Percentiles rank a stretch among this genome's conserved stretches.
Conservation (phyloP, 2,888 invertebrate species). For the Agrotis clavis region DNA sequence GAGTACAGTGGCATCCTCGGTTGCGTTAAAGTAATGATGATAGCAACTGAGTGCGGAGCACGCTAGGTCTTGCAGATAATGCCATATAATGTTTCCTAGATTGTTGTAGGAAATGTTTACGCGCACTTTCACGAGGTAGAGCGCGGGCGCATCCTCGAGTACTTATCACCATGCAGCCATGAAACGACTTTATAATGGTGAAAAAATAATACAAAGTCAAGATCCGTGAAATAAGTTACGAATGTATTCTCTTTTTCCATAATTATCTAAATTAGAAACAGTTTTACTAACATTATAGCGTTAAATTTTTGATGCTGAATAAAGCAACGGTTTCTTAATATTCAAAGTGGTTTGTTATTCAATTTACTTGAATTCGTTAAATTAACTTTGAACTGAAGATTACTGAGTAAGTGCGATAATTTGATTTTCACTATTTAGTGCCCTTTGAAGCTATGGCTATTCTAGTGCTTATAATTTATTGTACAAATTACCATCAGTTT, state of each 20-base stretch:
- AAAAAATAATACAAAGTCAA: slow-evolving; percentile 41
- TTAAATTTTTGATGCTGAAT: slow-evolving; percentile 15
- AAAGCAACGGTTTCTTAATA: slow-evolving; percentile 15
- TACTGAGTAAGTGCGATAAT: neutral
- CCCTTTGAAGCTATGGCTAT: neutral
- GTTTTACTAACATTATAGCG: slow-evolving; percentile 14
- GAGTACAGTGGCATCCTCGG: slow-evolving; percentile 70
- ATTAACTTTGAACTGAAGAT: neutral
- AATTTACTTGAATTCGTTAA: neutral
- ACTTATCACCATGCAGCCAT: slow-evolving; percentile 48
- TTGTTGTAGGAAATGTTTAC: slow-evolving; percentile 76
- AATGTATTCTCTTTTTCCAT: slow-evolving; percentile 26
- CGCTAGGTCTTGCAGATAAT: slow-evolving; percentile 75
- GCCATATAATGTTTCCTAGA: slow-evolving; percentile 74
- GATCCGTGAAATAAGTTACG: slow-evolving; percentile 44
- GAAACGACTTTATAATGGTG: slow-evolving; percentile 48
- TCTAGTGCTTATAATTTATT: neutral
- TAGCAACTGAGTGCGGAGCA: slow-evolving; percentile 64
- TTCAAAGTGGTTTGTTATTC: slow-evolving; percentile 5
- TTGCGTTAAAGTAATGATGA: slow-evolving; percentile 78
- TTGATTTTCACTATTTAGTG: neutral
- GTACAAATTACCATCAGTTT: neutral
- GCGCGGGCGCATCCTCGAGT: slow-evolving; percentile 63
- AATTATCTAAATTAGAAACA: slow-evolving; percentile 21
- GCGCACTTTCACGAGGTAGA: slow-evolving; percentile 76